phyloP scores from a whole-genome alignment of 2,888 invertebrate genomes.

The Cactoblastis cactorum region DNA sequence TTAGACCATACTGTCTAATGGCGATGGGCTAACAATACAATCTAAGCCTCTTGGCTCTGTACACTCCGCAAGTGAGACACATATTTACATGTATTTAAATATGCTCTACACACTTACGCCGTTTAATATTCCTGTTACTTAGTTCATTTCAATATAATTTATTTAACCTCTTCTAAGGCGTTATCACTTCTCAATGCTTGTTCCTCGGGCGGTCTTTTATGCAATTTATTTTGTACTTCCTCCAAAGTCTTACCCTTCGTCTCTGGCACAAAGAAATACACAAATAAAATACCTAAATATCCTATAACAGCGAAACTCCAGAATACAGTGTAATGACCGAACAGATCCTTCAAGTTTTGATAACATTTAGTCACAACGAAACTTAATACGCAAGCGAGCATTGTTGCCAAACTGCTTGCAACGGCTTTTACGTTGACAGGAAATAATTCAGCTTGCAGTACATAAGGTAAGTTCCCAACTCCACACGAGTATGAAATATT shows the following conservation, averaged over 20 bases:
- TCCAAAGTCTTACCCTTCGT: conserved; percentile 81
- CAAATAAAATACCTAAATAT: conserved; percentile 77
- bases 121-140: too few species aligned
- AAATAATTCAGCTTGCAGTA: conserved; percentile 82
- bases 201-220: conserved; percentile 44
- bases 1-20: too few species aligned
- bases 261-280: conserved; percentile 79
- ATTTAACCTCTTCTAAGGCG: conserved; percentile 12
- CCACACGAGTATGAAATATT: conserved; percentile 80
- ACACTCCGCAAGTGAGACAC: too few species aligned
- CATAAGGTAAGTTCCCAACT: conserved; percentile 80
- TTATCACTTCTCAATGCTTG: conserved; percentile 31
- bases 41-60: too few species aligned
- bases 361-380: conserved; percentile 81
- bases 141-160: neutral
- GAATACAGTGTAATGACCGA: conserved; percentile 80
- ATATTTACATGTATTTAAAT: too few species aligned
- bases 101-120: too few species aligned
- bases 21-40: too few species aligned
- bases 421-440: conserved; percentile 81
- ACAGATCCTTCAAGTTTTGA: conserved; percentile 73
- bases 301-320: conserved; percentile 78
- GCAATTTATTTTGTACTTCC: conserved; percentile 79
- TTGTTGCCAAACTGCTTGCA: conserved; percentile 79
- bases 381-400: conserved; percentile 76